Base-by-base conservation (phyloP, 2,113 vertebrate genomes). In the Phodopus roborovskii region DNA sequence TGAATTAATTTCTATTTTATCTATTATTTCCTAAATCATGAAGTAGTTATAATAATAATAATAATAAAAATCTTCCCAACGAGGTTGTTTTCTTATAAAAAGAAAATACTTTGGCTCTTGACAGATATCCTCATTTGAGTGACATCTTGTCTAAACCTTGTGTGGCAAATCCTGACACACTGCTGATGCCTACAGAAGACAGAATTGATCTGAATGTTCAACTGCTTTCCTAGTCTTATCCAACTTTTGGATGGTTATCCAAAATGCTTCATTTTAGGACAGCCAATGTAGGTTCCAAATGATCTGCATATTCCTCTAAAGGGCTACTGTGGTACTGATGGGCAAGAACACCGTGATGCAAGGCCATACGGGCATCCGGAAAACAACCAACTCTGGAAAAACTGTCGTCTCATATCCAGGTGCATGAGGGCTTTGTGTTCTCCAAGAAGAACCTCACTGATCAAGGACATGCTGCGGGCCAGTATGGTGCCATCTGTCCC, bases 261-360 rank as follows among this genome's bases (percentile, higher is more conserved):
- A 64, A 99, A 99, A 99, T 99, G 99, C 97, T 99, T 99, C 98
- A 99, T 99, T 5, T 99, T 99, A 98, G 99, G 99, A 85, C 99
- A 50, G 99, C 99, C 99, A 99, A 99, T 0, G 99, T 99, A 94
- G 99, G 99, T 92, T 99, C 99, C 98, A 99, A 99, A 98, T 99
- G 92, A 99, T 99, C 98, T 99, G 99, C 4, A 5, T 99, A 99
- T 99, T 99, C 26, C 98, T 99, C 97, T 99, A 99, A 0, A 26
- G 99, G 99, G 28, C 99, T 97, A 99, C 99, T 0, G 99, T 99
- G 36, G 99, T 99, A 97, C 98, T 99, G 90, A 99, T 99, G 99
- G 99, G 60, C 60, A 64, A 66, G 39, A 45, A 30, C 26, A 10
- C 39, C 28, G 6, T 45, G 60, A 64, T 7, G 26, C 39, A 33